These are phyloP conservation scores for Siniperca obscura DNA, from an alignment of 2,797 vertebrate genomes.

Conservation along the genomic window DNA sequence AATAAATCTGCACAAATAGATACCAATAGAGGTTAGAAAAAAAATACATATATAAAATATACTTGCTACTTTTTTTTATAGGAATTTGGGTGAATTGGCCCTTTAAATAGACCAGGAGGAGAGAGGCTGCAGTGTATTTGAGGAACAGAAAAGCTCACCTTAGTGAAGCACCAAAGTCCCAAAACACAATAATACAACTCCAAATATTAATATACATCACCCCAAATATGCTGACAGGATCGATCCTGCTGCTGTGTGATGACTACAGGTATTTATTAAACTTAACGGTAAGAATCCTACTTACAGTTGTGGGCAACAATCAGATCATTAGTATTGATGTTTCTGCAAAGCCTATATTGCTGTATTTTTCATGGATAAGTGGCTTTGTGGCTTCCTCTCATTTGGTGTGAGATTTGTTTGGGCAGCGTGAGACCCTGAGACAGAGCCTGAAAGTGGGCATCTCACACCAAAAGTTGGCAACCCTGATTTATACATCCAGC, in stretches of 20 bases:
- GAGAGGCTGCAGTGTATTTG: neutral
- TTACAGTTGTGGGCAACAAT: neutral
- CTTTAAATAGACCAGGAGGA: neutral
- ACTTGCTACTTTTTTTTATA: neutral
- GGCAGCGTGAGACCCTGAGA: neutral
- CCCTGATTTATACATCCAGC: too few relatives aligned
- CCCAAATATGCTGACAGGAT: neutral
- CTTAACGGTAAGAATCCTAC: neutral
- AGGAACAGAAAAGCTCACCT: neutral
- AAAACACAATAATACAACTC: neutral
- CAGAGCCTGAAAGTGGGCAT: neutral
- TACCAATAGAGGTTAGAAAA: neutral
- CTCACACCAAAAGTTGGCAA: too few relatives aligned
- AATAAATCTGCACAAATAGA: neutral
- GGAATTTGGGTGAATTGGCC: neutral
- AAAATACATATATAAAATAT: neutral
- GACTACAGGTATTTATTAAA: neutral
- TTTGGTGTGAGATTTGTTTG: neutral
- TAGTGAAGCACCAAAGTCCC: fast-evolving
- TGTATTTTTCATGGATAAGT: neutral
- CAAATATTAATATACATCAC: neutral
- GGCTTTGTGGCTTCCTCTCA: neutral
- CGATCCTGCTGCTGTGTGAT: too few relatives aligned
- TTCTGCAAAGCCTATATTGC: too few relatives aligned
- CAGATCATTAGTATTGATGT: neutral